These are phyloP conservation scores for Anoplolepis gracilipes DNA, from an alignment of 1,140 invertebrate genomes.

Conservation along the genomic window DNA sequence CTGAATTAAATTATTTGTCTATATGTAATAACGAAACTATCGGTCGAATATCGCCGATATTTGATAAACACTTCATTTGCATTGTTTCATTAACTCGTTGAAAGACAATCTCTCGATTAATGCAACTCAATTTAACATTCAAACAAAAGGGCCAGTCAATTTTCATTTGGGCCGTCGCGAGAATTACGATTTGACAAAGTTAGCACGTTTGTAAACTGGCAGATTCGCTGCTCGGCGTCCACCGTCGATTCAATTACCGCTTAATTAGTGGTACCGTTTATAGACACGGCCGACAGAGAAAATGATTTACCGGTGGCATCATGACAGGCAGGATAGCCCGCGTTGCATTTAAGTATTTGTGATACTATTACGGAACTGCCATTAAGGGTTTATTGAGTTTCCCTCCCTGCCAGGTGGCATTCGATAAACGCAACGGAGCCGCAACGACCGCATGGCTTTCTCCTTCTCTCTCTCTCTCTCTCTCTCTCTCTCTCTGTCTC, in stretches of 20 bases:
- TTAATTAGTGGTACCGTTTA: constrained; percentile 49
- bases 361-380: constrained; percentile 56
- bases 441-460: constrained; percentile 44
- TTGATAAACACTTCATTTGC: background rate
- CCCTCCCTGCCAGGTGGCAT: background rate
- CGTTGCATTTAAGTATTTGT: constrained; percentile 51
- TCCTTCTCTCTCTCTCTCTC: background rate
- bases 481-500: background rate
- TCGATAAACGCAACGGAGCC: constrained; percentile 51
- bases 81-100: constrained; percentile 17
- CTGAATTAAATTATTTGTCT: background rate
- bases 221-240: constrained; percentile 6
- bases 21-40: background rate
- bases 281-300: constrained; percentile 14
- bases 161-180: constrained; percentile 4
- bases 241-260: constrained; percentile 46
- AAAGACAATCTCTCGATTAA: constrained; percentile 5
- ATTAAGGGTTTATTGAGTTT: constrained; percentile 64
- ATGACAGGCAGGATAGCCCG: background rate
- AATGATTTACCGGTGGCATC: constrained; percentile 39
- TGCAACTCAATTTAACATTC: constrained; percentile 26
- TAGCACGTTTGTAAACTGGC: constrained; percentile 35
- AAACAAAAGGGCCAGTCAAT: constrained; percentile 21
- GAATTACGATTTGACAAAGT: constrained; percentile 11
- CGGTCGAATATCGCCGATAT: constrained; percentile 13